A percentile compares a stretch with the other conserved stretches of the same genome.
Evolutionary conservation across 1,140 invertebrate species (phyloP).

Genomic region (Thaumatotibia leucotreta): DNA sequence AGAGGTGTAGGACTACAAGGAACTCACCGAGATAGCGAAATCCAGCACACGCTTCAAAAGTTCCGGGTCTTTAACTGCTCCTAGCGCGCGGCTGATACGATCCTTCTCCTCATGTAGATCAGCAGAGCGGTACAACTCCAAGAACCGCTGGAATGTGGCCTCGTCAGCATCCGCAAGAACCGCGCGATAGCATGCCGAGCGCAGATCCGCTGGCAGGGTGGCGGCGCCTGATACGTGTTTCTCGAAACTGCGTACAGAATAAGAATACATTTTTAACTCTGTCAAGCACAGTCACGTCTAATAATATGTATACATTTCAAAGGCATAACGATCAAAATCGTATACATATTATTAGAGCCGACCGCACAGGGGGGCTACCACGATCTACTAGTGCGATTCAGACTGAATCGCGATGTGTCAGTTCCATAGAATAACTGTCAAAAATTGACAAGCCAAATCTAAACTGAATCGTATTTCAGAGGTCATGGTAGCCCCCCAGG

Average conservation of each 20-base stretch:
- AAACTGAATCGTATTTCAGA: too few relatives aligned
- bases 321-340: too few relatives aligned
- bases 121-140: conserved; percentile 88
- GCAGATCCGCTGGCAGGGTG: conserved; percentile 91
- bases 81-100: conserved; percentile 89
- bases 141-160: conserved; percentile 85
- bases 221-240: conserved; percentile 80
- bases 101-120: conserved; percentile 96
- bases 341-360: too few relatives aligned
- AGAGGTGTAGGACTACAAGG: too few relatives aligned
- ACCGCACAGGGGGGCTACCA: too few relatives aligned
- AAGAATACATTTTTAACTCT: neutral
- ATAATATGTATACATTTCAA: too few relatives aligned
- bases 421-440: too few relatives aligned
- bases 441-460: too few relatives aligned
- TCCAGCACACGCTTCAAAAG: conserved; percentile 88
- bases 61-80: conserved; percentile 83
- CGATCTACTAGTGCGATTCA: too few relatives aligned
- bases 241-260: conserved; percentile 78
- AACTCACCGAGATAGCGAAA: conserved; percentile 89
- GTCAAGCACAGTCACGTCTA: too few relatives aligned
- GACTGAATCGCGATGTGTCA: too few relatives aligned
- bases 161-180: conserved; percentile 86
- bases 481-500: too few relatives aligned
- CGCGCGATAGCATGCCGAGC: conserved; percentile 91